Base-by-base conservation (phyloP, 1,140 invertebrate genomes). In the Pararge aegeria region DNA sequence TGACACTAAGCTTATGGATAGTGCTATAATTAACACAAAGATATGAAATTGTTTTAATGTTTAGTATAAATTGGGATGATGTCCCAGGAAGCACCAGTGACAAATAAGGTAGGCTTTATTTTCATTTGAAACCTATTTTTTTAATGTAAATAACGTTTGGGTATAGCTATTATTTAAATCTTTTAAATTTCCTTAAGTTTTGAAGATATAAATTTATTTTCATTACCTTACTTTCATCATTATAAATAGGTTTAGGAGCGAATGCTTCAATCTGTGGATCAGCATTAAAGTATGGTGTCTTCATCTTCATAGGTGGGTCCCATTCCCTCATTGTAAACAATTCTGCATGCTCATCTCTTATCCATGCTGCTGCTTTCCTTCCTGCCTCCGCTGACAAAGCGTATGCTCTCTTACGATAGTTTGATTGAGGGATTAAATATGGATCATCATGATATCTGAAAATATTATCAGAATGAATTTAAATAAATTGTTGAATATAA, bases 371-470 rank as follows among this genome's bases (percentile, higher is more conserved):
- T 40, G 97, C 94, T 90, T 96, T 97, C 49, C 93, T 92, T 5
- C 97, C 97, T 19, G 96, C 93, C 82, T 98, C 97, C 78, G 95
- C 94, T 4, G 97, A 92, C 65, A 98, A 81, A 5, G 95, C 93
- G 90, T 92, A 98, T 0, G 91, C 87, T 64, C 96, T 83, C 87
- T 97, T 95, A 4, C 91, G 82, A 38, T 90, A 74, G 85, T 94
- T 95, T n/a, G 95, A 96, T 44, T 90, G 80, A n/a, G 97, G 97
- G 68, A 95, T 95, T 2, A 98, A 89, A 81, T 92, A 97, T 4
- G 97, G 97, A 90, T 98, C 97, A 92, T 98, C 97, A 73, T 96
- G 94, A 81, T 94, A 98, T 80, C 89, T 91, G 64, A n/a, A 81
- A 55, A n/a, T n/a, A n/a, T n/a, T n/a, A n/a, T n/a, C n/a, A n/a